Percentiles rank a stretch among this genome's conserved stretches.
Conservation (phyloP, 2,113 vertebrate species). For the Agapornis roseicollis region DNA sequence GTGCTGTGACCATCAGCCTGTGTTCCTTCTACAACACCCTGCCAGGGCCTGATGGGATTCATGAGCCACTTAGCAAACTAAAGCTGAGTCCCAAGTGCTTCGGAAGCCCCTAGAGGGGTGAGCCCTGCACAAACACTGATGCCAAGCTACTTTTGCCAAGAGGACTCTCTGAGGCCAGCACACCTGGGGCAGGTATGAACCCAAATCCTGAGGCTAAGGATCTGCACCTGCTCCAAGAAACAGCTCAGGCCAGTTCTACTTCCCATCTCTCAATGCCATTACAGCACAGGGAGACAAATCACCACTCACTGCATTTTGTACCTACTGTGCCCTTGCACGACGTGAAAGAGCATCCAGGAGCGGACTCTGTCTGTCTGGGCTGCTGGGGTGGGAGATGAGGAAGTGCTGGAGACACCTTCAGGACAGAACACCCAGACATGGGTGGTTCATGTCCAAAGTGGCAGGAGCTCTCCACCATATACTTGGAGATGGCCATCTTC, state of each 20-base stretch:
- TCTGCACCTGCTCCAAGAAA: background rate
- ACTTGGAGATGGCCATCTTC: background rate
- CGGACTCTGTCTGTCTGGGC: background rate
- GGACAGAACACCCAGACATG: background rate
- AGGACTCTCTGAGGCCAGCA: background rate
- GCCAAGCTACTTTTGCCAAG: background rate
- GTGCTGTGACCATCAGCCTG: background rate
- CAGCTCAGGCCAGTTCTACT: background rate
- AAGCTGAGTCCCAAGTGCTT: too few relatives aligned
- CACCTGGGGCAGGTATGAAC: background rate
- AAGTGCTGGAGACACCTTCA: background rate
- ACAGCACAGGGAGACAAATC: accelerated
- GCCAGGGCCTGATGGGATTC: accelerated
- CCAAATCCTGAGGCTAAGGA: background rate
- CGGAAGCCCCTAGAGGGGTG: background rate
- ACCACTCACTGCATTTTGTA: background rate
- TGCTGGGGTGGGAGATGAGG: background rate
- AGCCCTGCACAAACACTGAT: accelerated
- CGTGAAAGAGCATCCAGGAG: background rate
- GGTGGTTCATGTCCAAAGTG: background rate
- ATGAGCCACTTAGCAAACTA: accelerated
- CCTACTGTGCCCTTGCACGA: background rate
- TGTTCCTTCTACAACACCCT: background rate
- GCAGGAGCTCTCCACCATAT: background rate
- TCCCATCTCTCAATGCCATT: background rate